These are phyloP conservation scores for Tringa solitaria DNA, from an alignment of 2,113 vertebrate genomes.

Conservation along the genomic window DNA sequence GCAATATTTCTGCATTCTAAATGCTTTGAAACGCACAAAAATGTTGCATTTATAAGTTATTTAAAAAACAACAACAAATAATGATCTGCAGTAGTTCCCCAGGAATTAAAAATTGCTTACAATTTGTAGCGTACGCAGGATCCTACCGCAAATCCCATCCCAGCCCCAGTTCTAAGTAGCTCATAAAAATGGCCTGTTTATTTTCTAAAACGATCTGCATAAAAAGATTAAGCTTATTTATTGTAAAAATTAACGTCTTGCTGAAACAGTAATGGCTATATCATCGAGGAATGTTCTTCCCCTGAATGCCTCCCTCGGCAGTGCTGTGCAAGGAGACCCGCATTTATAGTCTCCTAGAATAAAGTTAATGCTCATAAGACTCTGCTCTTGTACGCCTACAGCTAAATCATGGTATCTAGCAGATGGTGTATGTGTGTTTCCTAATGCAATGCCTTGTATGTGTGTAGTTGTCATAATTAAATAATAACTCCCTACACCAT, in stretches of 20 bases:
- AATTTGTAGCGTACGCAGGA: neutral
- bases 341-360: constrained; percentile 28
- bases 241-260: constrained; percentile 64
- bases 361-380: constrained; percentile 60
- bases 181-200: constrained; percentile 67
- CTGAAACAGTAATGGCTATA: constrained; percentile 17
- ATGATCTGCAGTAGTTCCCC: neutral
- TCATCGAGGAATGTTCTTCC: neutral
- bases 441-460: constrained; percentile 62
- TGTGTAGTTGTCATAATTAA: constrained; percentile 72
- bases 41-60: neutral
- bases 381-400: constrained; percentile 48
- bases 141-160: neutral
- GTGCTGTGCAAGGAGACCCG: constrained; percentile 6
- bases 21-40: neutral
- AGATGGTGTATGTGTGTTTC: constrained; percentile 71
- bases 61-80: constrained; percentile 20
- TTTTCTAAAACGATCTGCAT: constrained; percentile 53
- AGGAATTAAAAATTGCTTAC: constrained; percentile 24
- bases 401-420: constrained; percentile 67
- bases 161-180: constrained; percentile 32
- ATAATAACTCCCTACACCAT: constrained; percentile 57
- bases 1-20: neutral
- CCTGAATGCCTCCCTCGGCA: constrained; percentile 35
- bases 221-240: constrained; percentile 67